These are phyloP conservation scores for Adrianichthys oophorus DNA, from an alignment of 2,797 vertebrate species.

Conservation along the genomic window DNA sequence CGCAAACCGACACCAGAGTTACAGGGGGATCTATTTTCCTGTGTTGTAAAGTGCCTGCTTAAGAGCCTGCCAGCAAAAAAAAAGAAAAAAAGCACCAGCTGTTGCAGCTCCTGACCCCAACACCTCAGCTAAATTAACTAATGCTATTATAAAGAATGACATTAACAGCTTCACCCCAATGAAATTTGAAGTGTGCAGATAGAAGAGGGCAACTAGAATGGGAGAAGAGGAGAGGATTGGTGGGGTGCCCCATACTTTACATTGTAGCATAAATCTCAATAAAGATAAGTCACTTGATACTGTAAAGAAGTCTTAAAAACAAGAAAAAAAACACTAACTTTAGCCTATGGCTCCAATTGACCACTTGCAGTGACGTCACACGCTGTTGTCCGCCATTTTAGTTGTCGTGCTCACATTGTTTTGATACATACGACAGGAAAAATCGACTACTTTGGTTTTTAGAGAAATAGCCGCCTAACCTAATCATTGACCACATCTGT, in stretches of 20 bases:
- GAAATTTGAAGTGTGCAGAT: constrained; percentile 66
- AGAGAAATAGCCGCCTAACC: too few species aligned
- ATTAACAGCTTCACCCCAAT: constrained; percentile 72
- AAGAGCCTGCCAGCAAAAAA: constrained; percentile 31
- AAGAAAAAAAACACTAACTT: too few species aligned
- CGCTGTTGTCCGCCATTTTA: too few species aligned
- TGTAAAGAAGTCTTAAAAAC: constrained; percentile 6
- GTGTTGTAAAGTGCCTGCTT: constrained; percentile 20
- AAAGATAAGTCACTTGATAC: constrained; percentile 41
- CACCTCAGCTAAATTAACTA: constrained; percentile 61
- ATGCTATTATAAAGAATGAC: constrained; percentile 72
- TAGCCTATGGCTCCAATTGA: too few species aligned
- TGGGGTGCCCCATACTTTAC: constrained; percentile 58
- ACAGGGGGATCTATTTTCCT: constrained; percentile 24
- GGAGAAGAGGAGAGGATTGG: constrained; percentile 21
- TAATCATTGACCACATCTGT: too few species aligned
- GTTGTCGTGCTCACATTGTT: too few species aligned
- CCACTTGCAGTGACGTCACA: too few species aligned
- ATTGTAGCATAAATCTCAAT: constrained; percentile 28
- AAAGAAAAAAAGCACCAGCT: constrained; percentile 50
- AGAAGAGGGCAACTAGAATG: constrained; percentile 17
- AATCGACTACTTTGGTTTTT: too few species aligned
- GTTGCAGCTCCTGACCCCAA: constrained; percentile 40
- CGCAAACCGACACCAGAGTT: constrained; percentile 50
- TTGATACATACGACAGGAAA: too few species aligned